phyloP scores from a whole-genome alignment of 1,140 invertebrate genomes.

The Drosophila azteca region DNA sequence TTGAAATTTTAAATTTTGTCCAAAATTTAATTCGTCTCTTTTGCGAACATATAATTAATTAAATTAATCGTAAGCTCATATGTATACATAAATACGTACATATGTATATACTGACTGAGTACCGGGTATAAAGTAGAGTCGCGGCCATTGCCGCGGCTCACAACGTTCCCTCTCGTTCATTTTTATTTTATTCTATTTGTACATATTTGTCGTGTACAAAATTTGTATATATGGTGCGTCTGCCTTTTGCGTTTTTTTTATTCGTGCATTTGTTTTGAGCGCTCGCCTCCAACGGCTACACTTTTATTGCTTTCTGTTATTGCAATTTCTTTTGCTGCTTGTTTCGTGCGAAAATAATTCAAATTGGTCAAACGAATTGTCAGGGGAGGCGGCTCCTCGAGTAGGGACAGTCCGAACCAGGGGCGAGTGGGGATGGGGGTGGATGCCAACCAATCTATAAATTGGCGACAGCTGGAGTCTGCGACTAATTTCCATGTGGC shows the following conservation, averaged over 20 bases:
- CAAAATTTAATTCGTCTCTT: too few species aligned
- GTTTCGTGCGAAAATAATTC: slow-evolving; percentile 59
- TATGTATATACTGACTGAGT: too few species aligned
- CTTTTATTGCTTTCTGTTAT: slow-evolving; percentile 65
- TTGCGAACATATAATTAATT: too few species aligned
- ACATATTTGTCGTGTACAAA: slow-evolving; percentile 33
- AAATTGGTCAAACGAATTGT: slow-evolving; percentile 58
- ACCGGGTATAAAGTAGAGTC: too few species aligned
- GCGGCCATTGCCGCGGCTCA: too few species aligned
- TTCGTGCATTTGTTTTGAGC: slow-evolving; percentile 33
- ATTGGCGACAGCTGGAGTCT: slow-evolving; percentile 38
- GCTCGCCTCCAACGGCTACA: slow-evolving; percentile 14
- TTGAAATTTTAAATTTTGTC: too few species aligned
- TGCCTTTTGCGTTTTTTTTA: slow-evolving; percentile 43
- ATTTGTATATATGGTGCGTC: slow-evolving; percentile 63
- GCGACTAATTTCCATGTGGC: slow-evolving; percentile 60
- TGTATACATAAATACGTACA: too few species aligned
- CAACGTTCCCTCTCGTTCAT: too few species aligned
- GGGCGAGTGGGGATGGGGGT: not conserved
- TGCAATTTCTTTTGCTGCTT: slow-evolving; percentile 47
- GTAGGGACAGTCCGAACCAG: not conserved
- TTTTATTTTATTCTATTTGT: slow-evolving; percentile 43
- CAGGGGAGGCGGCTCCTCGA: slow-evolving; percentile 4
- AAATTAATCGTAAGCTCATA: too few species aligned
- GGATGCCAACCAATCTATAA: slow-evolving; percentile 1